Base-by-base conservation (phyloP, 2,113 vertebrate genomes). In the Calidris pugnax region DNA sequence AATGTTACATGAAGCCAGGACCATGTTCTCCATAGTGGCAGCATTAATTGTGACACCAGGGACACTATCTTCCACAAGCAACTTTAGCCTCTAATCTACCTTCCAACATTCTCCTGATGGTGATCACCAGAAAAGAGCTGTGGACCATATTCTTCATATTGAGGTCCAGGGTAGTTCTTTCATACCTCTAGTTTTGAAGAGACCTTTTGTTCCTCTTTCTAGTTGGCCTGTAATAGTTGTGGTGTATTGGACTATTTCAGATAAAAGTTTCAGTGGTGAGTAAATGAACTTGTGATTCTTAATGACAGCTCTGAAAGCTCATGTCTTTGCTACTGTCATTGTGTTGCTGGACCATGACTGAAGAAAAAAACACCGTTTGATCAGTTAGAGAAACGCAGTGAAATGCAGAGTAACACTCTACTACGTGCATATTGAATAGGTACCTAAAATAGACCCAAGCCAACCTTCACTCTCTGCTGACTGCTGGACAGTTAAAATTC, bases 311-410 rank as follows among this genome's bases (percentile, higher is more conserved):
- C 59, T 80, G 72, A 90, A 86, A 89, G 72, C 63, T 92, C 18
- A 2, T 67, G 81, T 73, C 79, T 92, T 90, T 90, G 79, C 64
- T 89, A 37, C 84, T 95, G 93, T 89, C 94, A 84, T 24, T 84
- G 72, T 80, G 47, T 17, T 84, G 83, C 86, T 95, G 93, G 89
- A 95, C 94, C 94, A 71, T 95, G 91, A 95, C 95, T 92, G 91
- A 90, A 92, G 93, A 80, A 96, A 87, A 87, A 91, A 53, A 64
- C 48, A 56, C 87, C 75, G 12, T 57, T 55, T 68, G 35, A 87
- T 85, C 87, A 23, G 39, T 28, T 75, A 50, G 80, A 92, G 69
- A 84, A 94, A 77, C 10, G 39, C 80, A 79, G 53, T 68, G 71
- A 91, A 79, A 91, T 45, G 50, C 50, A 85, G 66, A 80, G 47